These are phyloP conservation scores for Bucco capensis DNA, from an alignment of 2,113 vertebrate genomes.

Conservation along the genomic window DNA sequence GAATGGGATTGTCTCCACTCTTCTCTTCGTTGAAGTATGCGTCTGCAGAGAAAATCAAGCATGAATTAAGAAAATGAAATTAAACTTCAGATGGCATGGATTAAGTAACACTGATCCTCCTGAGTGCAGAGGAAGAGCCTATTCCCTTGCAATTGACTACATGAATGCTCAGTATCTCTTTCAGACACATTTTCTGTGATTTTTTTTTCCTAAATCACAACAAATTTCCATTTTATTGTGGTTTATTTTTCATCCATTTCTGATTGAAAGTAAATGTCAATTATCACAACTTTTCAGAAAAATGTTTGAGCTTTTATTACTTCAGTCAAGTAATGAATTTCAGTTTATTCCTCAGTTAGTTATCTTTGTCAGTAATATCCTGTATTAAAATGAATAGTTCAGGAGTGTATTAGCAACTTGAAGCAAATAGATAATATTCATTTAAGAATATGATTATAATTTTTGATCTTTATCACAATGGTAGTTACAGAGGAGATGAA, in stretches of 20 bases:
- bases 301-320: neutral
- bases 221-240: neutral
- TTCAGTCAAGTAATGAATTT: neutral
- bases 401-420: neutral
- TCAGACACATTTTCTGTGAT: neutral
- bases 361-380: neutral
- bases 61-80: neutral
- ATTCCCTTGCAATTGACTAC: neutral
- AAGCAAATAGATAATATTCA: neutral
- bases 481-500: neutral
- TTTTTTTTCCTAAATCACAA: neutral
- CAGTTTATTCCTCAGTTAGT: neutral
- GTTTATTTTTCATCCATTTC: neutral
- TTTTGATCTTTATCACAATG: neutral
- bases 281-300: accelerated
- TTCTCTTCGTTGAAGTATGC: neutral
- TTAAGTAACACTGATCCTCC: neutral
- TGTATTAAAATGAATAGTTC: neutral
- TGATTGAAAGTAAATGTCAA: neutral
- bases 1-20: neutral
- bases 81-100: neutral
- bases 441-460: neutral
- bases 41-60: neutral
- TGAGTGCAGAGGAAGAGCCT: neutral
- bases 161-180: neutral